phyloP scores from a whole-genome alignment of 1,140 invertebrate genomes.

The Drosophila dunni region DNA sequence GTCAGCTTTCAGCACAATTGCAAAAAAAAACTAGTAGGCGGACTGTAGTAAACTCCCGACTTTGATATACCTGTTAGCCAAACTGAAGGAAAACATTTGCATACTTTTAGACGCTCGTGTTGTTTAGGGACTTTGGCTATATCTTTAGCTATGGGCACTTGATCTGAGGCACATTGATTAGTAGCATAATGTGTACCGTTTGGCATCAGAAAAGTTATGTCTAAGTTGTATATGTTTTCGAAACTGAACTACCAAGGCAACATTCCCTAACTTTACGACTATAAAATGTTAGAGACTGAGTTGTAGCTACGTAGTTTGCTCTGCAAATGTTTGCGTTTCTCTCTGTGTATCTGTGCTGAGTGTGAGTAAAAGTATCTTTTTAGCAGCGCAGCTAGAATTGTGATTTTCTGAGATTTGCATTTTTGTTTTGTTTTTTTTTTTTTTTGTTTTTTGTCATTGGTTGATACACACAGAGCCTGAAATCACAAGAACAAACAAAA shows the following conservation, averaged over 20 bases:
- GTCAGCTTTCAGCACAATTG: conserved; percentile 72
- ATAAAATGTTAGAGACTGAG: too few relatives aligned
- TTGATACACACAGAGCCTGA: conserved; percentile 28
- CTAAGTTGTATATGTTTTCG: too few relatives aligned
- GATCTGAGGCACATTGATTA: too few relatives aligned
- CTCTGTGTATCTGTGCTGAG: conserved; percentile 2
- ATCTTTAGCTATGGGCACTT: too few relatives aligned
- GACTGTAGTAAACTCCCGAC: neutral
- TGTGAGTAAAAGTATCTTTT: conserved; percentile 67
- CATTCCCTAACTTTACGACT: too few relatives aligned
- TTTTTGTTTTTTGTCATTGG: conserved; percentile 25
- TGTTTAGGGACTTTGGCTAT: too few relatives aligned
- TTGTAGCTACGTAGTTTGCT: conserved; percentile 15
- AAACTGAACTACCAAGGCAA: too few relatives aligned
- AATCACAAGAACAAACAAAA: conserved; percentile 38
- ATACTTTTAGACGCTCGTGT: too few relatives aligned
- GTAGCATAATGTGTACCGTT: too few relatives aligned
- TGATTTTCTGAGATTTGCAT: conserved; percentile 69
- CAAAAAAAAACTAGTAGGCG: conserved; percentile 31
- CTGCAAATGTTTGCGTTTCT: conserved; percentile 37
- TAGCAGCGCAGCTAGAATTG: conserved; percentile 65
- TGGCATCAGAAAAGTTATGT: too few relatives aligned
- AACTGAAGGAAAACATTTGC: too few relatives aligned
- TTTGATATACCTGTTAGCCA: too few relatives aligned
- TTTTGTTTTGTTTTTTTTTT: conserved; percentile 57